phyloP scores from a whole-genome alignment of 2,888 invertebrate species.

The Tuberolachnus salignus region DNA sequence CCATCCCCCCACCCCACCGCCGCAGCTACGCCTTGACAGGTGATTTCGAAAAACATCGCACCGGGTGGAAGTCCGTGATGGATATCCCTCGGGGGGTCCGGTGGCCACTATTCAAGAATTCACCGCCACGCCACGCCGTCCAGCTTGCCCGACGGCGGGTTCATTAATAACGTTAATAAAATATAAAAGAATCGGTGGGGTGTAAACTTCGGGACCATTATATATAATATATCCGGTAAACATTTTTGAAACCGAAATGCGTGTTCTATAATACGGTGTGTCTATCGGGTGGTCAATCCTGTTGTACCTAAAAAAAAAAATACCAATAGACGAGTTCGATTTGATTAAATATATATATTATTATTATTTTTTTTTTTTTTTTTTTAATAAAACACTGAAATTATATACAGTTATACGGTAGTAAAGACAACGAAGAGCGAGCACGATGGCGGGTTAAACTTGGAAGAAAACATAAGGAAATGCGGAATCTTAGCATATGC shows the following conservation, averaged over 20 bases:
- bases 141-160: background rate
- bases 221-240: background rate
- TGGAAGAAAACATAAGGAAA: no score
- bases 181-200: slow-evolving; percentile 40
- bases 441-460: no score
- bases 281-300: background rate
- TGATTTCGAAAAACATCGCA: slow-evolving; percentile 25
- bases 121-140: slow-evolving; percentile 31
- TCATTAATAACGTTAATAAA: slow-evolving; percentile 56
- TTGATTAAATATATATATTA: no score
- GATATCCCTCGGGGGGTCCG: slow-evolving; percentile 44
- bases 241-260: slow-evolving; percentile 6
- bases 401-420: no score
- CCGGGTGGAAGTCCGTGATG: slow-evolving; percentile 36
- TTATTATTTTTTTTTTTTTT: no score
- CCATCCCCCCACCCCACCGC: no score
- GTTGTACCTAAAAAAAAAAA: background rate
- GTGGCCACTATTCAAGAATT: slow-evolving; percentile 36
- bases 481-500: no score
- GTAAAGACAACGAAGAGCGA: no score
- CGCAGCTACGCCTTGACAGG: slow-evolving; percentile 52
- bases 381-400: no score
- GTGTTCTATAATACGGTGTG: background rate
- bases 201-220: slow-evolving; percentile 38
- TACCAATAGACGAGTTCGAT: background rate